A percentile compares a stretch with the other conserved stretches of the same genome.
Conservation (phyloP, 2,888 invertebrate genomes). For the Netelia virgata region DNA sequence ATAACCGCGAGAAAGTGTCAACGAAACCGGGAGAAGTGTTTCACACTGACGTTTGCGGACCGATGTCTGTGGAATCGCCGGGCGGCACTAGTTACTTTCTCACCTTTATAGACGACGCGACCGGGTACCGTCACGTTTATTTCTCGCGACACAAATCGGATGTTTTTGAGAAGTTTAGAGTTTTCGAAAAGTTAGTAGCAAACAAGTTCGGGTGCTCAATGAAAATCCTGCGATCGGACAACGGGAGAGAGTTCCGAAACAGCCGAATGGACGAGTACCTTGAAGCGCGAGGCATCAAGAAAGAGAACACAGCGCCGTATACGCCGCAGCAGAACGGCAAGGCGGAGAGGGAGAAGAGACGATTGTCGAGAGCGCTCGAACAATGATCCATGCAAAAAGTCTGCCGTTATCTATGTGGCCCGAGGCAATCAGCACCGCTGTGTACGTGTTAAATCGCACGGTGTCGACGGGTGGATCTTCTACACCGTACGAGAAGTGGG, state of each 20-base stretch:
- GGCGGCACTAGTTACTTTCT: too few relatives aligned
- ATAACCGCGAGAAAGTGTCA: constrained; percentile 1
- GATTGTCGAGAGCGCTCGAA: constrained; percentile 25
- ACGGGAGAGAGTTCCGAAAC: constrained; percentile 61
- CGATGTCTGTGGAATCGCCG: too few relatives aligned
- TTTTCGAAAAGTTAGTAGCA: constrained; percentile 56
- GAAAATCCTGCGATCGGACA: constrained; percentile 60
- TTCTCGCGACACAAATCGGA: constrained; percentile 66
- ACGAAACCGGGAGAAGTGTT: constrained; percentile 57
- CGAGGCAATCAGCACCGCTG: constrained; percentile 72
- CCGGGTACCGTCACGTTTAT: constrained; percentile 71
- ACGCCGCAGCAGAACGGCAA: neutral
- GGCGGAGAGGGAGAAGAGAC: neutral
- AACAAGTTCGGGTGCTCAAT: constrained; percentile 61
- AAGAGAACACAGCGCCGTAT: constrained; percentile 26
- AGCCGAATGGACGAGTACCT: constrained; percentile 54
- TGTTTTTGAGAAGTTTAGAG: constrained; percentile 65
- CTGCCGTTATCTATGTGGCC: constrained; percentile 67
- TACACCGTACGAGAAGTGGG: too few relatives aligned
- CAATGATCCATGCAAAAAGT: neutral
- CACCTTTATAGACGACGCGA: too few relatives aligned
- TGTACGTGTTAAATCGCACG: constrained; percentile 60
- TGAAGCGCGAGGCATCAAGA: constrained; percentile 43
- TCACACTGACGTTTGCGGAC: constrained; percentile 71
- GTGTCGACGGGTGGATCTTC: too few relatives aligned